A percentile compares a stretch with the other conserved stretches of the same genome.
Conservation (phyloP, 2,797 vertebrate genomes). For the Thamnophis elegans region DNA sequence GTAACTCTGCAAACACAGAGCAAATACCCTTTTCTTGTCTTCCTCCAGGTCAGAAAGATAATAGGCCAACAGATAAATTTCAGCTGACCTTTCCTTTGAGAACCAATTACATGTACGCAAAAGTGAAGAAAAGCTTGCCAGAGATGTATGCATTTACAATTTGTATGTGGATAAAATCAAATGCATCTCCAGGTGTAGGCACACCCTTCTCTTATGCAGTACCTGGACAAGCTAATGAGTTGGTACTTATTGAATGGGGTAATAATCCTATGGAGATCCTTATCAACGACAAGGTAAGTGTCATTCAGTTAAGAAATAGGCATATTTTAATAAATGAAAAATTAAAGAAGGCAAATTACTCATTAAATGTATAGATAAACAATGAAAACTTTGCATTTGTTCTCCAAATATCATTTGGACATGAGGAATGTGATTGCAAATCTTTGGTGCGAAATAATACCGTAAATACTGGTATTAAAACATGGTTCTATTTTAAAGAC, state of each 20-base stretch:
- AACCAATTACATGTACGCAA: slow-evolving; percentile 98
- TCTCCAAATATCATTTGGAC: neutral
- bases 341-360: neutral
- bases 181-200: slow-evolving; percentile 89
- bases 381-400: neutral
- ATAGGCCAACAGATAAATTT: slow-evolving; percentile 85
- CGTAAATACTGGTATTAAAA: neutral
- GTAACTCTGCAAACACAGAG: neutral
- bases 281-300: slow-evolving; percentile 92
- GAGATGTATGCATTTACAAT: slow-evolving; percentile 96
- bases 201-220: slow-evolving; percentile 96
- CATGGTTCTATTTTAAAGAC: neutral
- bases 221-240: slow-evolving; percentile 90
- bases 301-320: neutral
- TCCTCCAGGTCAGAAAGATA: slow-evolving; percentile 87
- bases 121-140: slow-evolving; percentile 91
- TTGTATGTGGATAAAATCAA: slow-evolving; percentile 97
- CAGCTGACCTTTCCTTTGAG: slow-evolving; percentile 93
- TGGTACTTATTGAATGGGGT: slow-evolving; percentile 96
- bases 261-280: slow-evolving; percentile 99
- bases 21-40: neutral
- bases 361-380: neutral
- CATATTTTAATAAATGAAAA: neutral
- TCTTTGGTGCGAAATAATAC: neutral
- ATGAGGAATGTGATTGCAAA: neutral